Conservation (phyloP, 2,797 vertebrate species). For the Rhabdophis nuchalis region DNA sequence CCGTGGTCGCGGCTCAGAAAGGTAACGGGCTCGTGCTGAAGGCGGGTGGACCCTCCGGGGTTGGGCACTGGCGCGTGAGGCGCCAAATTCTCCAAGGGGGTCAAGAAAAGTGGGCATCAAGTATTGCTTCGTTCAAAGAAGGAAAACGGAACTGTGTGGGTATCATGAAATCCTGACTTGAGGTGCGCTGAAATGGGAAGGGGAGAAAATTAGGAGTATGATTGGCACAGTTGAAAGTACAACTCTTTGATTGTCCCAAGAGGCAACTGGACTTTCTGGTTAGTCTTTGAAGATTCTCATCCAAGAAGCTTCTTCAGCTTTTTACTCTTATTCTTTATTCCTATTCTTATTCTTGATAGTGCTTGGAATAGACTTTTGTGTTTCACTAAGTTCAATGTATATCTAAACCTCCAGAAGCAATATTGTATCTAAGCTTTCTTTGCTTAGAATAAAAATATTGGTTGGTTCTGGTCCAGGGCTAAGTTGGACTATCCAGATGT, state of each 20-base stretch:
- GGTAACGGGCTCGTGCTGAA: background rate
- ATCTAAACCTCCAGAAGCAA: background rate
- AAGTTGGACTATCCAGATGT: background rate
- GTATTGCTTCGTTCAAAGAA: background rate
- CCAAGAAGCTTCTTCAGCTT: background rate
- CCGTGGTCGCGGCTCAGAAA: conserved; percentile 48
- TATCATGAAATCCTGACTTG: background rate
- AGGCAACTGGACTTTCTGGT: background rate
- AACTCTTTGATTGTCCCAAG: background rate
- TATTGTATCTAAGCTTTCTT: background rate
- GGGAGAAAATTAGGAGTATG: background rate
- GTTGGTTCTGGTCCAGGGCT: background rate
- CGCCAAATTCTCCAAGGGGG: background rate
- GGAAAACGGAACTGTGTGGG: background rate
- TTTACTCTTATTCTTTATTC: background rate
- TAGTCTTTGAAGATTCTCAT: background rate
- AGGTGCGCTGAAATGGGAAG: background rate
- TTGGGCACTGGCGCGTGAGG: background rate
- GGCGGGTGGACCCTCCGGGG: background rate
- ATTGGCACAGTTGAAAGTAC: background rate
- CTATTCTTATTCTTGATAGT: background rate
- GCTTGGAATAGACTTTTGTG: background rate
- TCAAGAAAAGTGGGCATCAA: background rate
- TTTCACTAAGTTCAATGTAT: background rate
- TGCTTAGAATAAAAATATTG: background rate